Conservation (phyloP, 2,797 vertebrate species). For the Rhincodon typus region DNA sequence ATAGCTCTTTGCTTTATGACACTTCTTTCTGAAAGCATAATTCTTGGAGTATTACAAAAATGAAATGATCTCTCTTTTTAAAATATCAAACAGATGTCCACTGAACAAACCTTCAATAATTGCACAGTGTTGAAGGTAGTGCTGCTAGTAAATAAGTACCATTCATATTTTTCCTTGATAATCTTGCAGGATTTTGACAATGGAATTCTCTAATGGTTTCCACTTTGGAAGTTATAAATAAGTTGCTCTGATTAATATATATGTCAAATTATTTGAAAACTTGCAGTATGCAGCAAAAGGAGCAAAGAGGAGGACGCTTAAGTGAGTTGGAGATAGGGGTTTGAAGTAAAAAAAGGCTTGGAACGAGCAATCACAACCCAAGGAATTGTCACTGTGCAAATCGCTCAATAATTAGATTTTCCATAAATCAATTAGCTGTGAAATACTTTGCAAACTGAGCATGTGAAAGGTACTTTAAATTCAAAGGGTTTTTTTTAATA, state of each 20-base stretch:
- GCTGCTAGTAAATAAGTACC: background rate
- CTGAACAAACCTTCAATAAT: no score
- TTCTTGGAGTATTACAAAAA: background rate
- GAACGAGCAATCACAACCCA: no score
- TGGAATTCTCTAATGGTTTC: background rate
- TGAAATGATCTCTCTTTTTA: background rate
- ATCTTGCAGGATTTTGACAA: background rate
- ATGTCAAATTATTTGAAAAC: background rate
- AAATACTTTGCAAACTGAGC: background rate
- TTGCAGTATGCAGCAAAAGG: background rate
- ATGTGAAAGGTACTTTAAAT: background rate
- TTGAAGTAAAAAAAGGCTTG: background rate
- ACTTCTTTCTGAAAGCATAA: no score
- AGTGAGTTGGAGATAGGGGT: background rate
- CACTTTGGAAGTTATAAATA: background rate
- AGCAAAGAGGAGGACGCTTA: no score
- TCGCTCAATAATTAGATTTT: background rate
- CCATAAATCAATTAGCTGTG: background rate
- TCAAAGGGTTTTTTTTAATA: no score
- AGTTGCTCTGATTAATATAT: background rate
- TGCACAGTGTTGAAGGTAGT: no score
- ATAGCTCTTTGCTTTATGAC: background rate
- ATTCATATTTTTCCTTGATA: background rate
- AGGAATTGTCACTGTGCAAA: no score
- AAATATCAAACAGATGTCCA: background rate